These are phyloP conservation scores for Caenorhabditis sinica DNA, from an alignment of 2,888 invertebrate genomes.

Conservation along the genomic window DNA sequence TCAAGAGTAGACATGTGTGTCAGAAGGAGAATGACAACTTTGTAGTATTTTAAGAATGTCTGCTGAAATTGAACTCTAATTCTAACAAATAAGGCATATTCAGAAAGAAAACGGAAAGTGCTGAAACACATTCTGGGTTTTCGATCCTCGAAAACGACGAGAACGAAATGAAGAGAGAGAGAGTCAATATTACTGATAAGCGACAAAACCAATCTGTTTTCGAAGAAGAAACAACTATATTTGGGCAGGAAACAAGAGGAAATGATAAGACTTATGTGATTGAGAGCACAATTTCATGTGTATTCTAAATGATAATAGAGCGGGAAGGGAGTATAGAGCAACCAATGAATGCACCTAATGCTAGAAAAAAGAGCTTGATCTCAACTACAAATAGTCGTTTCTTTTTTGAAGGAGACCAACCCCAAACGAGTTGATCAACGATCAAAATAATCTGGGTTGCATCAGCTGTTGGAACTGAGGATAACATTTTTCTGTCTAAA, in stretches of 20 bases:
- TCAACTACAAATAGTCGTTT: slow-evolving; percentile 27
- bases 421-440: slow-evolving; percentile 5
- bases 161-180: slow-evolving; percentile 3
- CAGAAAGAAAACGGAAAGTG: neutral
- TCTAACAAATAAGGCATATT: neutral
- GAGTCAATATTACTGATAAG: slow-evolving; percentile 11
- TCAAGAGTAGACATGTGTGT: slow-evolving; percentile 1
- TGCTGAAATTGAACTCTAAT: slow-evolving; percentile 21
- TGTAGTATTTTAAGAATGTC: neutral
- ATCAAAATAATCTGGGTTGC: neutral
- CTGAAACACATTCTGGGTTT: neutral
- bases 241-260: slow-evolving; percentile 21
- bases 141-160: slow-evolving; percentile 34
- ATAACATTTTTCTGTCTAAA: neutral
- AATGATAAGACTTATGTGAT: slow-evolving; percentile 2
- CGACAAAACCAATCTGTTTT: slow-evolving; percentile 34
- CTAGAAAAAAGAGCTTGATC: slow-evolving; percentile 3
- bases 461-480: neutral
- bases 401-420: neutral
- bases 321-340: neutral
- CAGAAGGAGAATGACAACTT: neutral
- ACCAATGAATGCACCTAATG: neutral
- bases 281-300: slow-evolving; percentile 25
- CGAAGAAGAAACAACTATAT: slow-evolving; percentile 39
- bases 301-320: neutral